Conservation (phyloP, 2,888 invertebrate species). For the Unio pictorum region DNA sequence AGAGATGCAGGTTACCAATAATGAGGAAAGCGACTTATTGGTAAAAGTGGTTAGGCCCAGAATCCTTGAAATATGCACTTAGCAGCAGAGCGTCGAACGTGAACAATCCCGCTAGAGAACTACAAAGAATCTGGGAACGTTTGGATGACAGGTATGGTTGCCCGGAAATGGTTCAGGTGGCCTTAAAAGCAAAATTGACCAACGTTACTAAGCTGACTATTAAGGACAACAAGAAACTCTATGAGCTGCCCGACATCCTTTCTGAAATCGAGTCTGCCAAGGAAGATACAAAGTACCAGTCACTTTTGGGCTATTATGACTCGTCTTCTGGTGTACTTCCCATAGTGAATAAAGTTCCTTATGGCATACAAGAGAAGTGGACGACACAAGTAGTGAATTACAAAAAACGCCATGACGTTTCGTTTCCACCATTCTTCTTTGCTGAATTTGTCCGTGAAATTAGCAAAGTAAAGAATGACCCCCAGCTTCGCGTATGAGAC, state of each 20-base stretch:
- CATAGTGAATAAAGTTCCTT: background rate
- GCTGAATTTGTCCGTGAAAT: background rate
- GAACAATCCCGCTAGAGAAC: too few species aligned
- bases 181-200: conserved; percentile 2
- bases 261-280: conserved; percentile 4
- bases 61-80: too few species aligned
- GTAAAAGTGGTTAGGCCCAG: too few species aligned
- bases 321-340: too few species aligned
- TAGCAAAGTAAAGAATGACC: too few species aligned
- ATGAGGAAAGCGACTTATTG: too few species aligned
- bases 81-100: too few species aligned
- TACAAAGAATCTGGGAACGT: background rate
- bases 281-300: background rate
- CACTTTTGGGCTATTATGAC: too few species aligned
- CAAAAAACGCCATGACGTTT: background rate
- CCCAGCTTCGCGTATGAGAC: too few species aligned
- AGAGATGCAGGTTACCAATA: too few species aligned
- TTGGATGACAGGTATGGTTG: conserved; percentile 7
- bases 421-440: conserved; percentile 2
- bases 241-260: background rate
- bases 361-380: conserved; percentile 1
- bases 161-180: conserved; percentile 7
- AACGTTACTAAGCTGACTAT: conserved; percentile 1
- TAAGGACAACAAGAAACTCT: conserved; percentile 8
- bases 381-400: background rate